phyloP scores from a whole-genome alignment of 1,140 invertebrate species.

The Hyposmocoma kahamanoa region DNA sequence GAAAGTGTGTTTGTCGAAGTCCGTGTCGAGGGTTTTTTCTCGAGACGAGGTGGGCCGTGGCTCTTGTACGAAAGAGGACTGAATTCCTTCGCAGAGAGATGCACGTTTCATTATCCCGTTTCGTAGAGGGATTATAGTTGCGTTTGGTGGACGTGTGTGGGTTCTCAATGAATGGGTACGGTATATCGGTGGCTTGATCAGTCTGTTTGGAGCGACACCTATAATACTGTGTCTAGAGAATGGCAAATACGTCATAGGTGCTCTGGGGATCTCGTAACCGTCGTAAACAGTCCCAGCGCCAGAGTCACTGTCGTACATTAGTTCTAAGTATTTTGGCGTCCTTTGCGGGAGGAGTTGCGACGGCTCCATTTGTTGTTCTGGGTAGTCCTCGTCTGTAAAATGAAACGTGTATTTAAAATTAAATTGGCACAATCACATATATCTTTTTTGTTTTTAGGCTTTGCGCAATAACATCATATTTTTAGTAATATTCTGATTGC shows the following conservation, averaged over 20 bases:
- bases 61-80: slow-evolving; percentile 10
- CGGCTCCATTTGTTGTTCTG: slow-evolving; percentile 57
- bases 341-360: slow-evolving; percentile 49
- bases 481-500: no score
- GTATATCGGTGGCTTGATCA: slow-evolving; percentile 40
- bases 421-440: no score
- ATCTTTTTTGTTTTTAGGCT: no score
- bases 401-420: no score
- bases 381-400: slow-evolving; percentile 58
- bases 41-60: slow-evolving; percentile 8
- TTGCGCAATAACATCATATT: no score
- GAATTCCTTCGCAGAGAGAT: slow-evolving; percentile 37
- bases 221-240: slow-evolving; percentile 53
- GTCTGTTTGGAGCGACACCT: slow-evolving; percentile 49
- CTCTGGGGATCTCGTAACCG: slow-evolving; percentile 76
- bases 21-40: slow-evolving; percentile 13
- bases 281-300: slow-evolving; percentile 55
- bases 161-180: slow-evolving; percentile 46
- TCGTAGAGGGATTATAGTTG: slow-evolving; percentile 52
- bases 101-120: slow-evolving; percentile 46
- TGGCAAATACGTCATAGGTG: slow-evolving; percentile 31
- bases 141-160: slow-evolving; percentile 42
- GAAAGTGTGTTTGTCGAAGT: slow-evolving; percentile 44
- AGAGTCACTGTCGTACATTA: slow-evolving; percentile 70
- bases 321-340: slow-evolving; percentile 75